These are phyloP conservation scores for Odontomachus brunneus DNA, from an alignment of 1,140 invertebrate genomes.

Conservation along the genomic window DNA sequence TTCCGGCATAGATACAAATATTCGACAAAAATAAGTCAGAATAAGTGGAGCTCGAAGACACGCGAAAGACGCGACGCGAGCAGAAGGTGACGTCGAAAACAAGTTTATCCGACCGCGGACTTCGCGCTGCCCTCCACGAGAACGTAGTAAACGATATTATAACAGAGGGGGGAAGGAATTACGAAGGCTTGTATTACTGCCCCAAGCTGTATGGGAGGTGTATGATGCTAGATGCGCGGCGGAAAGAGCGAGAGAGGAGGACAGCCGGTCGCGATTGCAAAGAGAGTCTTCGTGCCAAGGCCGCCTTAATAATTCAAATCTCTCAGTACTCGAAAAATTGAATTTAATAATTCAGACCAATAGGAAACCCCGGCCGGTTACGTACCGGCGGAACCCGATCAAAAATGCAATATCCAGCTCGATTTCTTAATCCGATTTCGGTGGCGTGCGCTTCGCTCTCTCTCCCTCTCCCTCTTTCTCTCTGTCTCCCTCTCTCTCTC, in stretches of 20 bases:
- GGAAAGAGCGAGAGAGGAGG: conserved; percentile 44
- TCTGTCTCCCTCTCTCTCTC: neutral
- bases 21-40: no score
- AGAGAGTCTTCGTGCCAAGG: conserved; percentile 76
- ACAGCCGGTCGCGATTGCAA: conserved; percentile 77
- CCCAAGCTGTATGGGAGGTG: neutral
- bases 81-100: no score
- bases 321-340: conserved; percentile 86
- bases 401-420: conserved; percentile 85
- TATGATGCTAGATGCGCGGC: neutral
- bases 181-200: conserved; percentile 28
- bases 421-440: conserved; percentile 85
- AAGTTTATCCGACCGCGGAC: neutral
- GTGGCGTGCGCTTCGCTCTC: conserved; percentile 72
- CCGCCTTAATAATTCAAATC: conserved; percentile 84
- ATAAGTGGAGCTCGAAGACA: no score
- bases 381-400: conserved; percentile 78
- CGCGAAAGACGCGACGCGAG: no score
- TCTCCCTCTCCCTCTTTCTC: neutral
- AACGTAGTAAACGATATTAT: neutral
- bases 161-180: neutral
- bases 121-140: neutral
- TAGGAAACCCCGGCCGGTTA: conserved; percentile 78
- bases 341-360: conserved; percentile 86
- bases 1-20: no score